Conservation (phyloP, 2,113 vertebrate genomes). For the Girardinichthys multiradiatus region DNA sequence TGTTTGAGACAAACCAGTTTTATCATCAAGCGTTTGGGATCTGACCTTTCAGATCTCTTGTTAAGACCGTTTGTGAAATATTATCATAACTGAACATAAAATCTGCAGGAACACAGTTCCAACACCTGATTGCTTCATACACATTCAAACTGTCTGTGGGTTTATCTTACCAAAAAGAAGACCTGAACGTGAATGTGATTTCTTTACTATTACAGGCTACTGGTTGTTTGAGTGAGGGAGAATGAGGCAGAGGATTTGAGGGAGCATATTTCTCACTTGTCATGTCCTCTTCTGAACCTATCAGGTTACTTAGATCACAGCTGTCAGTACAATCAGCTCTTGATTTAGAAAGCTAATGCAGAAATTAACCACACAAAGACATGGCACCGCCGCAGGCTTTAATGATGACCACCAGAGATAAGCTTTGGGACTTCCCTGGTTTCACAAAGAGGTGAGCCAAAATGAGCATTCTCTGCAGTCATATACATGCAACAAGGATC, state of each 20-base stretch:
- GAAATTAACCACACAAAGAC: constrained; percentile 62
- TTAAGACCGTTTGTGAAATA: not conserved
- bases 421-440: constrained; percentile 64
- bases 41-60: not conserved
- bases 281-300: constrained; percentile 59
- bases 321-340: constrained; percentile 63
- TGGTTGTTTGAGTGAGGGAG: not conserved
- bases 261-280: constrained; percentile 30
- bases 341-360: constrained; percentile 60
- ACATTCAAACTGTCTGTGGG: not conserved
- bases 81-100: not conserved
- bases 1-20: not conserved
- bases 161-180: not conserved
- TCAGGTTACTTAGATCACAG: constrained; percentile 61
- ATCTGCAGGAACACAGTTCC: not conserved
- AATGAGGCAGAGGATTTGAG: constrained; percentile 5
- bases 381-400: constrained; percentile 55
- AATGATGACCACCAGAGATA: constrained; percentile 36
- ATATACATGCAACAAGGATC: constrained; percentile 47
- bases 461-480: constrained; percentile 37
- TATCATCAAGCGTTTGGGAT: not conserved
- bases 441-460: constrained; percentile 40
- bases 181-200: not conserved
- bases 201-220: not conserved
- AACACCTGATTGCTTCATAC: not conserved